These are phyloP conservation scores for Butastur rufipennis DNA, from an alignment of 2,113 vertebrate species.

Conservation along the genomic window DNA sequence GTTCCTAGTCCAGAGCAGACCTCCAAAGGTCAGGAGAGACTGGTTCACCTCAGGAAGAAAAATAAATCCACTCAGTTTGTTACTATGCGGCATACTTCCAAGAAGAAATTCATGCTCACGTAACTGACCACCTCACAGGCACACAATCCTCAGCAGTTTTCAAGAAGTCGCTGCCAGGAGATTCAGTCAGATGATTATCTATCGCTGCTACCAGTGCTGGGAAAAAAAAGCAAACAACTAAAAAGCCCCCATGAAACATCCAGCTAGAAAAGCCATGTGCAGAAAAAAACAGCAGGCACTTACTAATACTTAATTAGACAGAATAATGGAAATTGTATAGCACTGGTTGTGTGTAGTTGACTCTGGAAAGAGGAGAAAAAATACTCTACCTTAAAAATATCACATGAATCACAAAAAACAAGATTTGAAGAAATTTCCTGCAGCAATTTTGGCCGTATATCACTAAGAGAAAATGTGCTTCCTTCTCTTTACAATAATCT, in stretches of 20 bases:
- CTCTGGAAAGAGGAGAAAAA: not conserved
- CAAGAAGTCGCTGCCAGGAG: not conserved
- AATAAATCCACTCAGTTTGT: not conserved
- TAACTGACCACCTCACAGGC: not conserved
- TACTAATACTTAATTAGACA: not conserved
- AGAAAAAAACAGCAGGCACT: not conserved
- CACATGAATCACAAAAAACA: not conserved
- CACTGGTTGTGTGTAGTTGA: too few relatives aligned
- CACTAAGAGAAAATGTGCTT: not conserved
- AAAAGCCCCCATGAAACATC: not conserved
- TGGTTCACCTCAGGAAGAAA: not conserved
- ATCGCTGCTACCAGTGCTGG: not conserved
- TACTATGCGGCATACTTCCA: not conserved
- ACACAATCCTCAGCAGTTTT: not conserved
- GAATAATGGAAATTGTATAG: not conserved
- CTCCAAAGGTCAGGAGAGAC: not conserved
- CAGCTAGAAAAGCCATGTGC: not conserved
- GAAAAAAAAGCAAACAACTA: not conserved
- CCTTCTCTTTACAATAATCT: not conserved
- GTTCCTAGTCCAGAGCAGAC: not conserved
- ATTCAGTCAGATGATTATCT: not conserved
- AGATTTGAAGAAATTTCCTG: not conserved
- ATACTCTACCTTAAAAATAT: not conserved
- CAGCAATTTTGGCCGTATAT: not conserved
- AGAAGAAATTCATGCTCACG: not conserved